These are phyloP conservation scores for Stegostoma tigrinum DNA, from an alignment of 2,113 vertebrate species.

Conservation along the genomic window DNA sequence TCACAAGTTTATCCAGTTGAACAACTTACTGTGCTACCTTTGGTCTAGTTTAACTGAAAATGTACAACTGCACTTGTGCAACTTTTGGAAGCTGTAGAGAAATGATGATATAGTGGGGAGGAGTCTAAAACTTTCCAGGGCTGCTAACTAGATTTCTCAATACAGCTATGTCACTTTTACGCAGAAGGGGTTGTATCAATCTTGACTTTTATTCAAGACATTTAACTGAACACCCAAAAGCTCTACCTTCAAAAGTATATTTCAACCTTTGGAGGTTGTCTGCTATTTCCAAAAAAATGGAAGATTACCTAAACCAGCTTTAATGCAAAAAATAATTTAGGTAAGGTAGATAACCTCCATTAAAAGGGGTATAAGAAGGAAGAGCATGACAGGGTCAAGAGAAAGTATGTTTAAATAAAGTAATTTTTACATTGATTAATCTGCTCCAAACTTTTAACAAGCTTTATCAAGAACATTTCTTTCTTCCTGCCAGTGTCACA, in stretches of 20 bases:
- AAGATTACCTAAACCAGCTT: neutral
- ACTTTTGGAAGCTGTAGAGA: neutral
- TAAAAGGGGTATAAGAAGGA: neutral
- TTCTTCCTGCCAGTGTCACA: neutral
- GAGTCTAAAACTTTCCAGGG: neutral
- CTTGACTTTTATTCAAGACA: neutral
- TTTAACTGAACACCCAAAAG: neutral
- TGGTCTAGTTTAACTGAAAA: neutral
- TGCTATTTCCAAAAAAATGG: neutral
- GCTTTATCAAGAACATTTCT: neutral
- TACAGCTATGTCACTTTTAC: neutral
- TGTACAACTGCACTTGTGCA: neutral
- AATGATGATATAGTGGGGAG: neutral
- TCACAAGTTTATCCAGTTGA: neutral
- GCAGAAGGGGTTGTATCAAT: neutral
- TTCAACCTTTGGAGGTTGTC: neutral
- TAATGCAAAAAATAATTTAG: neutral
- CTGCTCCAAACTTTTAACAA: neutral
- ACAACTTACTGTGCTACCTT: neutral
- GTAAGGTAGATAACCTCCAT: neutral
- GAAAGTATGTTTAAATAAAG: neutral
- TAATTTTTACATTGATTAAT: neutral
- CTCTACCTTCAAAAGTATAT: neutral
- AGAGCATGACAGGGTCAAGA: neutral
- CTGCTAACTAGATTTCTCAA: neutral